Conservation (phyloP, 2,888 invertebrate species). For the Spodoptera littoralis region DNA sequence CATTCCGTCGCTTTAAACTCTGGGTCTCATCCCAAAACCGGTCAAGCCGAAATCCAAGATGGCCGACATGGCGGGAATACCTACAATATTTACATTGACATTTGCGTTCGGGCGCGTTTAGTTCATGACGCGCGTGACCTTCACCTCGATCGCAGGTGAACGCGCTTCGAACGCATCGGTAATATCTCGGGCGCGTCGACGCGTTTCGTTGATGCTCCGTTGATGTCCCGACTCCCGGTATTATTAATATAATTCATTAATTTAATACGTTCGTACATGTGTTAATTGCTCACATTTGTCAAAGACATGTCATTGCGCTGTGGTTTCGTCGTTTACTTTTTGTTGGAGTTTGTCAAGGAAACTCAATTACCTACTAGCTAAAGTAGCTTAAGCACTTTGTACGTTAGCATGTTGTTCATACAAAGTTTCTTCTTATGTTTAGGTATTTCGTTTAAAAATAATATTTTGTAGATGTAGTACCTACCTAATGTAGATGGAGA, state of each 20-base stretch:
- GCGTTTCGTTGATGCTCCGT: slow-evolving; percentile 51
- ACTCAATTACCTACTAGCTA: not conserved
- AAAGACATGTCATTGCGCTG: slow-evolving; percentile 1
- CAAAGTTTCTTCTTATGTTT: too few relatives aligned
- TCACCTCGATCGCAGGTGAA: slow-evolving; percentile 86
- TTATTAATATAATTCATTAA: slow-evolving; percentile 31
- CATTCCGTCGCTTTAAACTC: slow-evolving; percentile 65
- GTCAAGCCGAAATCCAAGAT: slow-evolving; percentile 81
- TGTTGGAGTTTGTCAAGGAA: not conserved
- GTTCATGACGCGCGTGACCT: slow-evolving; percentile 79
- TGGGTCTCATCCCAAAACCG: slow-evolving; percentile 72
- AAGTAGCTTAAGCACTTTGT: too few relatives aligned
- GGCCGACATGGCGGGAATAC: slow-evolving; percentile 78
- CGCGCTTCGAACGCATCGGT: slow-evolving; percentile 72
- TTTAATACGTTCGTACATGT: slow-evolving; percentile 20
- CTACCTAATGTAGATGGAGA: too few relatives aligned
- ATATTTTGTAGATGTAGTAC: too few relatives aligned
- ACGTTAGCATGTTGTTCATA: too few relatives aligned
- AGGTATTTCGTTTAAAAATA: too few relatives aligned
- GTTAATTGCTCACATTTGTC: slow-evolving; percentile 37
- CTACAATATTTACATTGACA: slow-evolving; percentile 76
- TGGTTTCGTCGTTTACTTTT: slow-evolving; percentile 12
- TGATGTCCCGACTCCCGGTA: slow-evolving; percentile 24
- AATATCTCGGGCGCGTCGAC: slow-evolving; percentile 55
- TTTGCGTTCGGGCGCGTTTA: slow-evolving; percentile 73